These are phyloP conservation scores for Barnardius zonarius DNA, from an alignment of 2,113 vertebrate genomes.

Conservation along the genomic window DNA sequence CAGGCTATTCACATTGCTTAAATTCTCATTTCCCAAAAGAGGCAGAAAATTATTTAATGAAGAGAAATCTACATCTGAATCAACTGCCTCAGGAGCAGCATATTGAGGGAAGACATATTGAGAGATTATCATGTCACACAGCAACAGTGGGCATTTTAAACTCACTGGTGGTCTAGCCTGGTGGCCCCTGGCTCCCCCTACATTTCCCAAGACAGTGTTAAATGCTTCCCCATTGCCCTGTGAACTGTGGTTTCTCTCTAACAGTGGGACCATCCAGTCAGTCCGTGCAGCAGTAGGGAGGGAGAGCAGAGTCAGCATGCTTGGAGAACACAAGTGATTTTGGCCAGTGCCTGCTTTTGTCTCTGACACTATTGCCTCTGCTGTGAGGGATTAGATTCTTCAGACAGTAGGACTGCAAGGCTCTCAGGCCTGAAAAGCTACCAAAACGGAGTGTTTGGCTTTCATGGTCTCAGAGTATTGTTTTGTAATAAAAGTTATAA, in stretches of 20 bases:
- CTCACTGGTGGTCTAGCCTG: too few relatives aligned
- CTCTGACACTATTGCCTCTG: not conserved
- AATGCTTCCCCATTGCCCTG: not conserved
- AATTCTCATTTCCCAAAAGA: not conserved
- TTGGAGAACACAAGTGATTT: not conserved
- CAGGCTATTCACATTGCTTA: not conserved
- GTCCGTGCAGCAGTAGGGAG: rapidly evolving
- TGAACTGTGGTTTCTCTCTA: not conserved
- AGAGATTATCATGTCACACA: not conserved
- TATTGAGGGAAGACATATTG: not conserved
- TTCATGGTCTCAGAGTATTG: not conserved
- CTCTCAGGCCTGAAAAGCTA: not conserved
- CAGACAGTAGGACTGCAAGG: not conserved
- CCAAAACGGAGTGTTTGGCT: not conserved
- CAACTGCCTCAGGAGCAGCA: not conserved
- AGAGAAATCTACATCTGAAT: not conserved
- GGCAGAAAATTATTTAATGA: not conserved
- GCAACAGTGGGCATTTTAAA: not conserved
- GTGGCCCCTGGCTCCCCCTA: not conserved
- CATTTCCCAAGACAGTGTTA: not conserved
- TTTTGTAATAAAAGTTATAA: constrained; percentile 19
- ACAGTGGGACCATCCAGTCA: not conserved
- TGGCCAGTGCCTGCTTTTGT: not conserved
- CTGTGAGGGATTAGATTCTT: not conserved
- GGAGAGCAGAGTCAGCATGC: not conserved